Base-by-base conservation (phyloP, 2,113 vertebrate species). In the Puffinus mauretanicus region DNA sequence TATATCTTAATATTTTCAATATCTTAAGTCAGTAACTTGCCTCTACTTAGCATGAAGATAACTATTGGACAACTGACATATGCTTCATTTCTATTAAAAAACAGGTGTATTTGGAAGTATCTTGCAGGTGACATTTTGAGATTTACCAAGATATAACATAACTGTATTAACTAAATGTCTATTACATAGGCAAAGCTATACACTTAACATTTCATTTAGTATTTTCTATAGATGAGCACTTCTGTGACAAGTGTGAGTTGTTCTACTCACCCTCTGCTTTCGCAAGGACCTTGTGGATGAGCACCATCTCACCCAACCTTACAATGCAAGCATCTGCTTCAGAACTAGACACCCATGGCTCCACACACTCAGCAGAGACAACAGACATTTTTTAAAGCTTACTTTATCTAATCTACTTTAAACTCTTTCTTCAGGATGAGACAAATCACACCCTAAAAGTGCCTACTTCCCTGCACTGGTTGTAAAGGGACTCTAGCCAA, bases 391-490 rank as follows among this genome's bases (percentile, higher is more conserved):
- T 90, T 46, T 12, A 57, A 85, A 65, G 27, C 52, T 94, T 42
- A 44, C 8, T 79, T 86, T 67, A n/a, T 38, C 42, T 76, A 69
- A 77, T 30, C 17, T 51, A 69, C 25, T 83, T 86, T 16, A 90
- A 73, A 54, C 16, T 42, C 40, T 40, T 90, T 70, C 40, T 66
- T 88, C 44, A 46, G 67, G 24, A 26, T 62, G 36, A 86, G 19
- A 72, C 30, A 88, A 88, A 91, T 88, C 46, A 81, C 21, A 88
- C 13, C 36, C 85, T 72, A 61, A 61, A 93, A 92, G 49, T 69
- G 61, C 27, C 34, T 47, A 8, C 73, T 87, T 88, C 71, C 54
- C 82, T 92, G 21, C 54, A 70, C 30, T 54, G 18, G 40, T 49
- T 72, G 76, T 34, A 52, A 82, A 69, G 54, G 30, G 44, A 80